phyloP scores from a whole-genome alignment of 2,888 invertebrate species.

The Helobdella robusta region DNA sequence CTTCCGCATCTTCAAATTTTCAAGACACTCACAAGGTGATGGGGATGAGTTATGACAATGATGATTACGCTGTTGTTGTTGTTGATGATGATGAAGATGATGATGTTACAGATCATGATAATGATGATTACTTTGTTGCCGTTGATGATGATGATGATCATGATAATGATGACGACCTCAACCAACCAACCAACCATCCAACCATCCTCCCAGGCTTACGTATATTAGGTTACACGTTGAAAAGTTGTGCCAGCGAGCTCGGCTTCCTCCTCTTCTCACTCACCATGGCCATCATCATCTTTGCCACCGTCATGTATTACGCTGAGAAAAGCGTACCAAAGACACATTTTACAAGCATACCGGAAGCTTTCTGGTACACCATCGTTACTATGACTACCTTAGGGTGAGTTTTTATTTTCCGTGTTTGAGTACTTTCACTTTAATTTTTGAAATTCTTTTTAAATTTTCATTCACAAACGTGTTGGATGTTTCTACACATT shows the following conservation, averaged over 20 bases:
- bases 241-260: slow-evolving; percentile 95
- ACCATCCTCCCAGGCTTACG: slow-evolving; percentile 62
- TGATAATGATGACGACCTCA: too few species aligned
- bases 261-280: slow-evolving; percentile 98
- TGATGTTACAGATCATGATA: too few species aligned
- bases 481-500: too few species aligned
- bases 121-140: too few species aligned
- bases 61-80: too few species aligned
- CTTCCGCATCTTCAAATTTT: slow-evolving; percentile 99
- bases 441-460: too few species aligned
- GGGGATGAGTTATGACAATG: too few species aligned
- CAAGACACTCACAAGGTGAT: slow-evolving; percentile 80
- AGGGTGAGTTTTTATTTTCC: slow-evolving; percentile 61
- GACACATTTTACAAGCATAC: slow-evolving; percentile 97
- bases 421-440: too few species aligned
- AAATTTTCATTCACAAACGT: too few species aligned
- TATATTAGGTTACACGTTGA: slow-evolving; percentile 96
- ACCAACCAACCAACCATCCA: too few species aligned
- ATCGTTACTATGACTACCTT: slow-evolving; percentile 99
- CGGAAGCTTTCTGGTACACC: slow-evolving; percentile 99
- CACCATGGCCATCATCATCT: slow-evolving; percentile 99
- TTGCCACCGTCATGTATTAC: slow-evolving; percentile 99
- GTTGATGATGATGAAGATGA: too few species aligned
- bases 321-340: slow-evolving; percentile 96
- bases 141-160: too few species aligned